Evolutionary conservation across 2,113 vertebrate genomes (phyloP).

Genomic region (Benitochromis conjunctus): DNA sequence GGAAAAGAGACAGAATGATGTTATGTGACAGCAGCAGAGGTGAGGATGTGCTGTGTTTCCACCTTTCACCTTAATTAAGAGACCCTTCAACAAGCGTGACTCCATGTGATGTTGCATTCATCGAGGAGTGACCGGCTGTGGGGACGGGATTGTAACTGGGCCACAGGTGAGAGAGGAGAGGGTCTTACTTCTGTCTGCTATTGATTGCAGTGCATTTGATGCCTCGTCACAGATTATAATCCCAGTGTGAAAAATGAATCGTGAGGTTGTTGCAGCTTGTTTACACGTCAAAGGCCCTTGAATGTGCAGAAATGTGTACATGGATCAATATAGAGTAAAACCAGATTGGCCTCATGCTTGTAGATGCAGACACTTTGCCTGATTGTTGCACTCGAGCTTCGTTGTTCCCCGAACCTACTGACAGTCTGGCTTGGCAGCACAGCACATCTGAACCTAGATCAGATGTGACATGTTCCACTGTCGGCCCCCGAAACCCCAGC

Average conservation of each 20-base stretch:
- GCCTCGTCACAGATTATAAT: background rate
- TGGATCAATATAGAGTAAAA: background rate
- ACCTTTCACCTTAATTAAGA: background rate
- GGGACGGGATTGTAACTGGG: background rate
- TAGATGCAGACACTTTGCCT: background rate
- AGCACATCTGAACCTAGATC: background rate
- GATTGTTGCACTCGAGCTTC: background rate
- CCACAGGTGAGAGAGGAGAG: background rate
- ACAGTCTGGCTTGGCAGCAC: constrained; percentile 5
- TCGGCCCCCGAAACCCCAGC: background rate
- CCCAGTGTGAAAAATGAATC: background rate
- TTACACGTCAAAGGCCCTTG: background rate
- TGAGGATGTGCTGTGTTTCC: background rate
- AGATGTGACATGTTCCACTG: constrained; percentile 40
- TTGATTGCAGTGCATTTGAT: background rate
- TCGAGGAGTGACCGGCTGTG: rapidly evolving
- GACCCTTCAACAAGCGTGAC: background rate
- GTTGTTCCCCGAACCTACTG: background rate
- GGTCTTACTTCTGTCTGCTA: too few relatives aligned
- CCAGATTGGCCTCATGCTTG: too few relatives aligned
- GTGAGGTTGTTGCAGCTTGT: background rate
- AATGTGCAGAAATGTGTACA: background rate
- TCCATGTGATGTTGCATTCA: rapidly evolving
- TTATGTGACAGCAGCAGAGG: background rate
- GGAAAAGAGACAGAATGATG: background rate